phyloP scores from a whole-genome alignment of 2,888 invertebrate genomes.

The Lomographa bimaculata region DNA sequence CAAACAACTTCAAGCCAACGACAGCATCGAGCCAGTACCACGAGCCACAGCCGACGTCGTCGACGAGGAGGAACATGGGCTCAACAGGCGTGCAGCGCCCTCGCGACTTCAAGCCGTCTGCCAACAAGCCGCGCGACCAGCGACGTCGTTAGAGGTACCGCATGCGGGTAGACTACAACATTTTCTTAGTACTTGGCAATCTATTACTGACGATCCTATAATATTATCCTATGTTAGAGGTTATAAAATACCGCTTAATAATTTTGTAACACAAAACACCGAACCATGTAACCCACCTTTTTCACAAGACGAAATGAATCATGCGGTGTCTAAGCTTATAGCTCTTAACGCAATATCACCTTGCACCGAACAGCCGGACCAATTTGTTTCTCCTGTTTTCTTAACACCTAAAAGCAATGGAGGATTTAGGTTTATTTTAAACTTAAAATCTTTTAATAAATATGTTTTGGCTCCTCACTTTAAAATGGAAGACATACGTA shows the following conservation, averaged over 20 bases:
- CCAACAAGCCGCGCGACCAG: background rate
- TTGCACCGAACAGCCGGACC: background rate
- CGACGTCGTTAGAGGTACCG: constrained; percentile 1
- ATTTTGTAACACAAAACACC: no score
- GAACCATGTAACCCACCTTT: no score
- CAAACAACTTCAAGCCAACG: background rate
- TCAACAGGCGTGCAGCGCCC: no score
- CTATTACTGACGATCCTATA: background rate
- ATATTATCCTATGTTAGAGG: background rate
- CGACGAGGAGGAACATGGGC: no score
- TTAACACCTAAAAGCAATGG: constrained; percentile 15
- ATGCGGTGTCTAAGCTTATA: no score
- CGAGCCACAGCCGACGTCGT: no score
- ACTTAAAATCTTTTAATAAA: constrained; percentile 23
- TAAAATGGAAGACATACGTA: constrained; percentile 7
- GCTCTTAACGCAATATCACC: no score
- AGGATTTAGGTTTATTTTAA: constrained; percentile 16
- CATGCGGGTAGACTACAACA: background rate
- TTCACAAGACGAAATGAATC: no score
- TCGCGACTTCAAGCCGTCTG: no score
- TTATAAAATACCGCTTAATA: background rate
- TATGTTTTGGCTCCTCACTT: constrained; percentile 4
- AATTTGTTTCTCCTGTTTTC: constrained; percentile 18
- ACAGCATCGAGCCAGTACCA: background rate
- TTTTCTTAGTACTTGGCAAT: no score